Percentiles rank a stretch among this genome's conserved stretches.
Evolutionary conservation across 2,797 vertebrate genomes (phyloP).

Genomic region (Micromesistius poutassou): DNA sequence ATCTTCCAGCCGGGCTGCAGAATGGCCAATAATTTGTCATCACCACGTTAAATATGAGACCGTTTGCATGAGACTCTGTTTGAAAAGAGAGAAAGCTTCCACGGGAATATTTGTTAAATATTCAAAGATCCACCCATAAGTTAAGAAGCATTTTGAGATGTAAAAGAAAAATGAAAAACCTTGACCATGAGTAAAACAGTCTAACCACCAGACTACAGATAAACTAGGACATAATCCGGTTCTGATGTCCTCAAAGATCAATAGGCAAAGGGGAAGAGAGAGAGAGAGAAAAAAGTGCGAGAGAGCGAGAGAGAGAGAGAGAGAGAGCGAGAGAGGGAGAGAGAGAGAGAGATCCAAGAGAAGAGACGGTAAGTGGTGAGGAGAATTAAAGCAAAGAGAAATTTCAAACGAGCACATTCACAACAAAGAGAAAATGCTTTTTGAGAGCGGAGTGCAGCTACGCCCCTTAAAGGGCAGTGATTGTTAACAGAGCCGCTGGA

Average conservation of each 20-base stretch:
- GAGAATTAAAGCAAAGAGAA: conserved; percentile 55
- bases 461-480: conserved; percentile 55
- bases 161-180: background rate
- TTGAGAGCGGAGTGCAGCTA: conserved; percentile 47
- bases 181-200: background rate
- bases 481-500: conserved; percentile 66
- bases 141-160: background rate
- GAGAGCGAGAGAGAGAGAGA: background rate
- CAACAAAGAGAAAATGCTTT: conserved; percentile 55
- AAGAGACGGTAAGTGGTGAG: conserved; percentile 30
- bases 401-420: conserved; percentile 60
- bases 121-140: background rate
- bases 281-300: background rate
- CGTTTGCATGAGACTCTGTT: background rate
- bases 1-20: background rate
- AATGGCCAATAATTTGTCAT: conserved; percentile 3
- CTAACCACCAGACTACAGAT: background rate
- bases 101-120: background rate
- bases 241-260: background rate
- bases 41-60: background rate
- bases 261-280: background rate
- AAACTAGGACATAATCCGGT: background rate
- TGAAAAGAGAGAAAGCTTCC: background rate
- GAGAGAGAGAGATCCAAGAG: conserved; percentile 9
- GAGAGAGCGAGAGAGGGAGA: too few species aligned